These are phyloP conservation scores for Brachyopa scutellaris DNA, from an alignment of 2,888 invertebrate genomes.

Conservation along the genomic window DNA sequence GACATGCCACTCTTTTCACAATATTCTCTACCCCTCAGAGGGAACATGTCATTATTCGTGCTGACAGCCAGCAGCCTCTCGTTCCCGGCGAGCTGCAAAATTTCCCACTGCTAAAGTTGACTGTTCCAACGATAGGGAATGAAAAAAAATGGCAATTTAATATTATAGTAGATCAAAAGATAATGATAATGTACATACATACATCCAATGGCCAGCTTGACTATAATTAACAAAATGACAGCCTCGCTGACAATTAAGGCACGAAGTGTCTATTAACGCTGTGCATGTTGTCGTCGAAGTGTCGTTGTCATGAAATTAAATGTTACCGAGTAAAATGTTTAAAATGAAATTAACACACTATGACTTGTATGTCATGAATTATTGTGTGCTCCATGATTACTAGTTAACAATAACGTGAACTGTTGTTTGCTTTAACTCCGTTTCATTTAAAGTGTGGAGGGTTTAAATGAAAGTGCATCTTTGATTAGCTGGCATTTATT, in stretches of 20 bases:
- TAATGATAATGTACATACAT: slow-evolving; percentile 46
- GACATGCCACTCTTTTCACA: slow-evolving; percentile 54
- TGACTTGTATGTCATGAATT: slow-evolving; percentile 30
- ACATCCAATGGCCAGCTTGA: slow-evolving; percentile 56
- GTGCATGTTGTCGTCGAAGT: slow-evolving; percentile 61
- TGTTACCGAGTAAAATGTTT: slow-evolving; percentile 60
- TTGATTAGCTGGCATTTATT: slow-evolving; percentile 22
- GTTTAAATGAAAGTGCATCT: slow-evolving; percentile 22
- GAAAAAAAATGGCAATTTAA: slow-evolving; percentile 38
- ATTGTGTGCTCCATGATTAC: slow-evolving; percentile 20
- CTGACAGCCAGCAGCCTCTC: background rate
- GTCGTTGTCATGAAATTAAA: slow-evolving; percentile 65
- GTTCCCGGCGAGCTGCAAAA: background rate
- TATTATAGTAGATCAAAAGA: slow-evolving; percentile 58
- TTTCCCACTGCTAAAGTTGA: background rate
- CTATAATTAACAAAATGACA: slow-evolving; percentile 71
- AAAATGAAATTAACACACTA: slow-evolving; percentile 63
- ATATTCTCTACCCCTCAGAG: background rate
- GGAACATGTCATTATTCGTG: background rate
- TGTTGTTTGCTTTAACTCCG: too few relatives aligned
- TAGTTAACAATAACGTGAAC: slow-evolving; percentile 2
- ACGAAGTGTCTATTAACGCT: slow-evolving; percentile 69
- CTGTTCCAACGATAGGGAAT: too few relatives aligned
- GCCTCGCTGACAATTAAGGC: slow-evolving; percentile 70
- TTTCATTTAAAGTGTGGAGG: slow-evolving; percentile 8